A percentile compares a stretch with the other conserved stretches of the same genome.
Conservation (phyloP, 2,113 vertebrate genomes). For the Campylomormyrus tamandua region DNA sequence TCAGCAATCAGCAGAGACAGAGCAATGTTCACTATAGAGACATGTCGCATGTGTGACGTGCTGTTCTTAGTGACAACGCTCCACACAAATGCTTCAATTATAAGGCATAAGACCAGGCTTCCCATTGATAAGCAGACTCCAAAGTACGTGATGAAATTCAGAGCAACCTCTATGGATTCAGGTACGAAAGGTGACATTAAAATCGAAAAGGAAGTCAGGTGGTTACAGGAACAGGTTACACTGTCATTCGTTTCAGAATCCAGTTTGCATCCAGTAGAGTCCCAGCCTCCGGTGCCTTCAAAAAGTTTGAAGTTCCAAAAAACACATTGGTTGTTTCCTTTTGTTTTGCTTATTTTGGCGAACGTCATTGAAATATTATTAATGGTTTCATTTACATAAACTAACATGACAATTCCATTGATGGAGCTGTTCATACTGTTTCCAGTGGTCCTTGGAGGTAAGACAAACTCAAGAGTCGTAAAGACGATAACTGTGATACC, state of each 20-base stretch:
- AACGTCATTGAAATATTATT: slow-evolving; percentile 54
- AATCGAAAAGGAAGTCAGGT: slow-evolving; percentile 9
- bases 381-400: slow-evolving; percentile 45
- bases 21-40: too few relatives aligned
- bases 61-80: too few relatives aligned
- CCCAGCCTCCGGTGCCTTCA: slow-evolving; percentile 52
- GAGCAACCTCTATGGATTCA: background rate
- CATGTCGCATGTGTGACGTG: too few relatives aligned
- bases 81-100: too few relatives aligned
- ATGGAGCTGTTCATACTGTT: slow-evolving; percentile 22
- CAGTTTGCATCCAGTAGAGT: slow-evolving; percentile 25
- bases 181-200: slow-evolving; percentile 21
- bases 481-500: slow-evolving; percentile 57
- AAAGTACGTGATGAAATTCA: slow-evolving; percentile 47
- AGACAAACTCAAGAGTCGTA: slow-evolving; percentile 52
- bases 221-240: background rate
- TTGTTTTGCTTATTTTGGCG: slow-evolving; percentile 48
- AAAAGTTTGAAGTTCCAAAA: slow-evolving; percentile 70
- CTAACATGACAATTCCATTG: slow-evolving; percentile 48
- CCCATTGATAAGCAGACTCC: too few relatives aligned
- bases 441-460: slow-evolving; percentile 40
- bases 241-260: background rate
- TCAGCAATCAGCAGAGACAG: too few relatives aligned
- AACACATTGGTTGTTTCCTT: slow-evolving; percentile 54
- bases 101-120: too few relatives aligned